These are phyloP conservation scores for Aphodius sticticus DNA, from an alignment of 2,888 invertebrate genomes.

Conservation along the genomic window DNA sequence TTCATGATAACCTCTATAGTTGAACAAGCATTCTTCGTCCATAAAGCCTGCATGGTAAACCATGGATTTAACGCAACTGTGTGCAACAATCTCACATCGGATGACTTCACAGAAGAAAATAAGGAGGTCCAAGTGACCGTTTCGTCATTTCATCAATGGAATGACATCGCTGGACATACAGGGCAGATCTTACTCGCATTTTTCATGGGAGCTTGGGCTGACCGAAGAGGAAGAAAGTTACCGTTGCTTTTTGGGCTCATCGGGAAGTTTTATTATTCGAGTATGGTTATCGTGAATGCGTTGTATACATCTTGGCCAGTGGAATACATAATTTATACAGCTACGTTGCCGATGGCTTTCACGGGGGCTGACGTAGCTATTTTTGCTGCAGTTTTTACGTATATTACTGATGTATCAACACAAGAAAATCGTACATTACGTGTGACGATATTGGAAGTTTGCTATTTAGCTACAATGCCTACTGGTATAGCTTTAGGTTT, in stretches of 20 bases:
- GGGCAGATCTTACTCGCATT: constrained; percentile 80
- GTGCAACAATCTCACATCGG: constrained; percentile 69
- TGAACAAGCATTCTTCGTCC: constrained; percentile 80
- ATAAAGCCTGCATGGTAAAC: constrained; percentile 80
- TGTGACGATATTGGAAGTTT: constrained; percentile 82
- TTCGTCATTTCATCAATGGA: constrained; percentile 80
- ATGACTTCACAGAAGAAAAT: constrained; percentile 67
- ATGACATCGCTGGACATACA: constrained; percentile 75
- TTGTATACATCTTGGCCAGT: constrained; percentile 69
- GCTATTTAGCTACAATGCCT: constrained; percentile 85
- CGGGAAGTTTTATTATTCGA: constrained; percentile 79
- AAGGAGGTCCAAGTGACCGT: constrained; percentile 78
- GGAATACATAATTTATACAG: constrained; percentile 77
- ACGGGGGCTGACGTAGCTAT: constrained; percentile 83
- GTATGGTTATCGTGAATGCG: constrained; percentile 77
- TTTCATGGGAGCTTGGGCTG: constrained; percentile 84
- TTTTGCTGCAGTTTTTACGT: constrained; percentile 81
- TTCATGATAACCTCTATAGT: constrained; percentile 82
- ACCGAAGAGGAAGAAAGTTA: constrained; percentile 78
- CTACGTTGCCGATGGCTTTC: constrained; percentile 77
- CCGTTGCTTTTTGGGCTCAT: constrained; percentile 75
- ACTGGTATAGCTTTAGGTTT: constrained; percentile 79
- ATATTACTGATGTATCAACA: constrained; percentile 81
- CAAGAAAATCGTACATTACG: constrained; percentile 75
- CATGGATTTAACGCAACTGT: constrained; percentile 73